A percentile compares a stretch with the other conserved stretches of the same genome.
Evolutionary conservation across 2,888 invertebrate genomes (phyloP).

Genomic region (Odontomyia ornata): DNA sequence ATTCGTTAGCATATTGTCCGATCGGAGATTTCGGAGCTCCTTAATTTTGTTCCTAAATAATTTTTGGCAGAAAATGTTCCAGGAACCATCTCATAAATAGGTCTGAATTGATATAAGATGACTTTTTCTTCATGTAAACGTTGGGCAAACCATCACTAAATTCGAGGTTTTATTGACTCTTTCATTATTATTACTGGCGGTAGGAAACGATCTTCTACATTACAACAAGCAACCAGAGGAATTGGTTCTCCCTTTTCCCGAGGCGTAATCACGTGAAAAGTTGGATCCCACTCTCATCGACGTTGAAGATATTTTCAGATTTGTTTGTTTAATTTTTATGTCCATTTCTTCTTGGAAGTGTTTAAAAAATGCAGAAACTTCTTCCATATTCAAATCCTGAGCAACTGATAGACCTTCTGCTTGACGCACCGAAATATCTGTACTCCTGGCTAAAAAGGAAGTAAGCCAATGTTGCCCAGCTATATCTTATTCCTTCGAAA

Average conservation of each 20-base stretch:
- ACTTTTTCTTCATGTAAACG: constrained; percentile 37
- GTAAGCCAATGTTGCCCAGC: constrained; percentile 5
- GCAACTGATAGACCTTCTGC: constrained; percentile 15
- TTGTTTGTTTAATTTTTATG: not conserved
- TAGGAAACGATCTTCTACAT: constrained; percentile 52
- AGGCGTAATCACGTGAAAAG: constrained; percentile 53
- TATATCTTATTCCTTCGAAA: not conserved
- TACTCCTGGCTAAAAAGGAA: not conserved
- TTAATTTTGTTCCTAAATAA: no score
- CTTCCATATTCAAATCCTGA: not conserved
- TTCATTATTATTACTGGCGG: constrained; percentile 51
- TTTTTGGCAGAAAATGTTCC: constrained; percentile 17
- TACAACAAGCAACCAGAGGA: constrained; percentile 54
- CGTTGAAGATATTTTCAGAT: no score
- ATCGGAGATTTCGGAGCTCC: no score
- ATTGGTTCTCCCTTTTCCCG: constrained; percentile 56
- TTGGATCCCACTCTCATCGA: not conserved
- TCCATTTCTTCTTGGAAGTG: not conserved
- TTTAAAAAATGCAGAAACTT: not conserved
- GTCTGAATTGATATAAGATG: constrained; percentile 9
- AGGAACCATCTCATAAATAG: constrained; percentile 23
- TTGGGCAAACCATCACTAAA: constrained; percentile 32
- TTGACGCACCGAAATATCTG: not conserved
- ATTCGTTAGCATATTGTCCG: no score
- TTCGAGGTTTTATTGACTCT: constrained; percentile 51